Conservation (phyloP, 2,113 vertebrate genomes). For the Oncorhynchus kisutch region DNA sequence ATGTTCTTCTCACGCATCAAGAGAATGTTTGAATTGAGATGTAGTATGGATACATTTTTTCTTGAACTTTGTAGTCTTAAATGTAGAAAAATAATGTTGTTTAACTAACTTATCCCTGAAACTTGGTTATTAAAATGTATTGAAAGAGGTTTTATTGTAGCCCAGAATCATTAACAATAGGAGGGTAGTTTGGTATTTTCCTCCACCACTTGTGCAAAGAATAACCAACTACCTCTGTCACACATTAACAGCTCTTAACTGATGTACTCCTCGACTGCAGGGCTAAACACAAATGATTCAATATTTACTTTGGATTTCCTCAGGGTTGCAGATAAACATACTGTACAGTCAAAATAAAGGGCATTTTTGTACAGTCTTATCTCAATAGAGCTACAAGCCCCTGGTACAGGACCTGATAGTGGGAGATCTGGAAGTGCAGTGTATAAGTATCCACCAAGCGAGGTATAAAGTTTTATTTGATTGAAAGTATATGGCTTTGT, state of each 20-base stretch:
- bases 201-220: constrained; percentile 1
- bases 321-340: background rate
- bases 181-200: too few species aligned
- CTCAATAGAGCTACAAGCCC: background rate
- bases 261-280: background rate
- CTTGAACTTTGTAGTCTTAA: too few species aligned
- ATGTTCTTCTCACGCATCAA: background rate
- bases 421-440: background rate
- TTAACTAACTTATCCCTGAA: too few species aligned
- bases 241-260: background rate
- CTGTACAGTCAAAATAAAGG: background rate
- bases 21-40: too few species aligned
- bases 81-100: too few species aligned
- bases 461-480: too few species aligned
- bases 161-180: too few species aligned
- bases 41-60: too few species aligned
- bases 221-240: background rate
- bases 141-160: too few species aligned
- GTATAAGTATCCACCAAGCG: too few species aligned
- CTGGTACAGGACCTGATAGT: background rate
- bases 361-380: background rate
- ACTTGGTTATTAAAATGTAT: too few species aligned
- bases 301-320: background rate
- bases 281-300: background rate
- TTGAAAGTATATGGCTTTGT: too few species aligned